Base-by-base conservation (phyloP, 1,140 invertebrate genomes). In the Phymorhynchus buccinoides region DNA sequence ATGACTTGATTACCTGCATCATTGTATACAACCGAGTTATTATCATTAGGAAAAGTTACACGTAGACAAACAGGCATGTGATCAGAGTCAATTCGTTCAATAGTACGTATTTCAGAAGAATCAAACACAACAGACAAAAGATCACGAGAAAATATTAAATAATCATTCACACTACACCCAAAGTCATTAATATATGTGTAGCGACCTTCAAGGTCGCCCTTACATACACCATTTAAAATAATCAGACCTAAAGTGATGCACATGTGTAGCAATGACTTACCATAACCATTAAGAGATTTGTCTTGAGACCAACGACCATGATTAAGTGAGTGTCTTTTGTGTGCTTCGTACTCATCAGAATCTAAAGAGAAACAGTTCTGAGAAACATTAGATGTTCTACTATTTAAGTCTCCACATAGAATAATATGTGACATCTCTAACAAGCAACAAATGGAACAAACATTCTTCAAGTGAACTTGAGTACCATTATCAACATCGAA, bases 321-420 rank as follows among this genome's bases (percentile, higher is more conserved):
- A 52, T 52, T 52, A 14, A 52, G 48, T 71, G 66, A 71, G n/a
- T 9, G 27, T 18, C 66, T 71, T n/a, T 12, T n/a, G n/a, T 71
- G 66, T n/a, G 66, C 16, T 22, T 30, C 27, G n/a, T 12, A n/a
- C 27, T 18, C 9, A 71, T 71, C 66, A 71, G 9, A 22, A 18
- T 71, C 66, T 30, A n/a, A n/a, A n/a, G n/a, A n/a, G n/a, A 35
- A 35, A n/a, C 27, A 71, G 27, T 68, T 27, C 7, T 68, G 66
- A 27, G 66, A 68, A n/a, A 68, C 27, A 71, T 71, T n/a, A 22
- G 66, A 71, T 35, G 27, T 71, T 71, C 1, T n/a, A 3, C 66
- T 71, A n/a, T 71, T 71, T 18, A 71, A n/a, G n/a, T 71, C 66
- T n/a, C 66, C 66, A 71, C 66, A 71, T n/a, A 71, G 27, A 30